phyloP scores from a whole-genome alignment of 92 coral and sea anemone genomes.

The Zoanthus sociatus region DNA sequence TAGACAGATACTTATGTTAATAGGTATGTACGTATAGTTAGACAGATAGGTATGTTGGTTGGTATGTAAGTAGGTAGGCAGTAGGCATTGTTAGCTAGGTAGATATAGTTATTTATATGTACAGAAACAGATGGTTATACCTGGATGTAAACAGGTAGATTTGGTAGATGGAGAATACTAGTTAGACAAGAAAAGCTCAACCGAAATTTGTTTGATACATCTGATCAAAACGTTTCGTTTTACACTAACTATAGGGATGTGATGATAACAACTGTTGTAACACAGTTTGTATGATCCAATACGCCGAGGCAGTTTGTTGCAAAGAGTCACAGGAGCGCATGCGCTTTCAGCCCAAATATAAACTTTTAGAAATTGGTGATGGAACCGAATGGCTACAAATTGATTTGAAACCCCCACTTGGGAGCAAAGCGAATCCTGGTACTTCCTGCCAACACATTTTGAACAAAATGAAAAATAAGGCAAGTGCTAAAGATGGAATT shows the following conservation, averaged over 20 bases:
- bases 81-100: too few species aligned
- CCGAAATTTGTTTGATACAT: background rate
- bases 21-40: too few species aligned
- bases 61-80: too few species aligned
- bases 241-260: background rate
- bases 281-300: constrained; percentile 1
- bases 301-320: background rate
- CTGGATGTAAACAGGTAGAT: too few species aligned
- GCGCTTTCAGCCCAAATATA: constrained; percentile 3
- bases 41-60: too few species aligned
- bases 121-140: too few species aligned
- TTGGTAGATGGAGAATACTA: too few species aligned
- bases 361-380: constrained; percentile 19
- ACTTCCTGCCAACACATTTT: constrained; percentile 13
- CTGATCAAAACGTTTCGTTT: background rate
- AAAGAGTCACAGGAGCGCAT: background rate
- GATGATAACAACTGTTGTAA: constrained; percentile 5
- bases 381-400: constrained; percentile 13
- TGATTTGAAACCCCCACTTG: background rate
- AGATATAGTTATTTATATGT: too few species aligned
- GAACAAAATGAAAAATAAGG: background rate
- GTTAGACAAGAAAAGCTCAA: too few species aligned
- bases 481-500: background rate
- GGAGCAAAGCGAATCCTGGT: background rate
- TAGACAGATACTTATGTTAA: too few species aligned